Conservation (phyloP, 2,888 invertebrate species). For the Silvanus unidentatus region DNA sequence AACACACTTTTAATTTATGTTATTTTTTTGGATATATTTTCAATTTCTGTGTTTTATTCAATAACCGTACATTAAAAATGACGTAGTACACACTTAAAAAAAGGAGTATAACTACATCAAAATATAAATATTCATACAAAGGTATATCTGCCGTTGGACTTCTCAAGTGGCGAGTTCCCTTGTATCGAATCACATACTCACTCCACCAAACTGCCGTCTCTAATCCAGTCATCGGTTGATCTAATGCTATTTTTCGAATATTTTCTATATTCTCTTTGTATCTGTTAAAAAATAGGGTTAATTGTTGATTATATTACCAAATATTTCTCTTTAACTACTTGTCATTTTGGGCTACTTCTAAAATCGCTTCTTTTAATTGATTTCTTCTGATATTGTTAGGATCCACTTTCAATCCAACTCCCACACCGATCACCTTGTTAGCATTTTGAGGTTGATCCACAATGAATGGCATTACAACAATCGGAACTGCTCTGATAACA, state of each 20-base stretch:
- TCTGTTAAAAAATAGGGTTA: too few relatives aligned
- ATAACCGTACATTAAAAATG: too few relatives aligned
- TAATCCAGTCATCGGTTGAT: conserved; percentile 27
- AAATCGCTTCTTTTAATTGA: conserved; percentile 8
- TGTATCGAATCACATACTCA: conserved; percentile 29
- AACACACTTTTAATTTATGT: too few relatives aligned
- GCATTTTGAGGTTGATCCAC: conserved; percentile 9
- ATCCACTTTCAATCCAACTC: conserved; percentile 2
- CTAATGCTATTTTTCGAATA: conserved; percentile 4
- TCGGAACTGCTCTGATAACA: conserved; percentile 6
- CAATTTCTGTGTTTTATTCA: too few relatives aligned
- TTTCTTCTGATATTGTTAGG: conserved; percentile 3
- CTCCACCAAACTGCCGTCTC: conserved; percentile 34
- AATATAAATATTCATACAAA: conserved; percentile 44
- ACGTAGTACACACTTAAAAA: too few relatives aligned
- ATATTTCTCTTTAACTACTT: conserved; percentile 3
- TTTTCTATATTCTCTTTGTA: conserved; percentile 4
- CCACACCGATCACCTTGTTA: conserved; percentile 3
- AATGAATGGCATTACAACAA: conserved; percentile 10
- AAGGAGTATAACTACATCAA: too few relatives aligned
- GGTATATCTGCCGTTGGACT: conserved; percentile 45
- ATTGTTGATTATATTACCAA: not conserved
- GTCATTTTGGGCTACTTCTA: conserved; percentile 11
- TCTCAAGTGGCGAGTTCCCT: conserved; percentile 47
- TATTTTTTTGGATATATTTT: too few relatives aligned